phyloP scores from a whole-genome alignment of 2,888 invertebrate genomes.

The Priocnemis perturbator region DNA sequence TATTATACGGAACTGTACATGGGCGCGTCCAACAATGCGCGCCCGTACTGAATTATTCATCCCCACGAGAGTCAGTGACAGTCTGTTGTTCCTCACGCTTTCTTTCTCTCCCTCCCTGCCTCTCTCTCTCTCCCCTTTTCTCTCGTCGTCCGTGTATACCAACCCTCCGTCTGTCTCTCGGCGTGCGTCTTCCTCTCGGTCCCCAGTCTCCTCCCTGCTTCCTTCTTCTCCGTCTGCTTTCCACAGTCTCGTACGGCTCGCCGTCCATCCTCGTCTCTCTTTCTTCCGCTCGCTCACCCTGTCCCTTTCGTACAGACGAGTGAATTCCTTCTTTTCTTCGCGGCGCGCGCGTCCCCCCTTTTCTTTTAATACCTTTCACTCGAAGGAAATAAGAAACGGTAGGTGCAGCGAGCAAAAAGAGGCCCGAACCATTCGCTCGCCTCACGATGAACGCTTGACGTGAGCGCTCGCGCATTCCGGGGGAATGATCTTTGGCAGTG shows the following conservation, averaged over 20 bases:
- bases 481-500: too few relatives aligned
- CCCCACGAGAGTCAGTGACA: conserved; percentile 57
- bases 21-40: conserved; percentile 71
- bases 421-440: too few relatives aligned
- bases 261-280: too few relatives aligned
- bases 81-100: conserved; percentile 11
- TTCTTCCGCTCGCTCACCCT: conserved; percentile 29
- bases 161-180: background rate
- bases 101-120: conserved; percentile 15
- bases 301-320: conserved; percentile 3
- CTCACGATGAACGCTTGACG: too few relatives aligned
- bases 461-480: too few relatives aligned
- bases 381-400: too few relatives aligned
- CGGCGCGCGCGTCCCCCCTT: background rate
- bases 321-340: conserved; percentile 5
- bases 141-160: background rate
- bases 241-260: too few relatives aligned
- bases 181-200: conserved; percentile 7
- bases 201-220: conserved; percentile 28
- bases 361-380: background rate
- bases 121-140: background rate
- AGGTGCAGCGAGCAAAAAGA: too few relatives aligned
- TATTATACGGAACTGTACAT: conserved; percentile 60
- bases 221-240: conserved; percentile 41
- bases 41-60: conserved; percentile 70